Evolutionary conservation across 2,888 invertebrate genomes (phyloP).

Genomic region (Brachynemurus nebulosus): DNA sequence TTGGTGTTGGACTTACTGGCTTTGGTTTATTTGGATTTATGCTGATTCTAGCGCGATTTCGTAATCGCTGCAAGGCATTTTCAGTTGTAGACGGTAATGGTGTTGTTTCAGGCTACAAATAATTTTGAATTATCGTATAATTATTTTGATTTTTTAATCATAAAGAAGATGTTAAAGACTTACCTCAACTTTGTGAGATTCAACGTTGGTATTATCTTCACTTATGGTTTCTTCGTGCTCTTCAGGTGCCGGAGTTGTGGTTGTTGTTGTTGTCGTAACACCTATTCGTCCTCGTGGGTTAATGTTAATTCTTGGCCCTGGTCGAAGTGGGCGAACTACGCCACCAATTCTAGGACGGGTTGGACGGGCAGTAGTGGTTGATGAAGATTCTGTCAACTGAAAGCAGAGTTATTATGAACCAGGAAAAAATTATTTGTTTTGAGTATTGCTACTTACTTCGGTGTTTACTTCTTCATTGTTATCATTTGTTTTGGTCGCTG

Average conservation of each 20-base stretch:
- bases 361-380: constrained; percentile 20
- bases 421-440: neutral
- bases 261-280: constrained; percentile 32
- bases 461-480: constrained; percentile 12
- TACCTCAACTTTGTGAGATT: constrained; percentile 3
- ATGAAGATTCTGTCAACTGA: neutral
- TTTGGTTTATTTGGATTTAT: constrained; percentile 31
- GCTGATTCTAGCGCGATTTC: constrained; percentile 33
- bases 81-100: constrained; percentile 24
- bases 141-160: too few species aligned
- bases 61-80: constrained; percentile 30
- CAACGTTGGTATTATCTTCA: constrained; percentile 23
- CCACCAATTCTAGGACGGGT: constrained; percentile 30
- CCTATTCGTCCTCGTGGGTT: constrained; percentile 36
- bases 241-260: constrained; percentile 33
- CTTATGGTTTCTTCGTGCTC: constrained; percentile 26
- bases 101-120: constrained; percentile 10
- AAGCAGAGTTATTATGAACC: neutral
- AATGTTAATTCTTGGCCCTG: constrained; percentile 50
- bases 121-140: too few species aligned
- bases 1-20: constrained; percentile 35
- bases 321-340: constrained; percentile 41
- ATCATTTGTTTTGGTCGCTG: constrained; percentile 18
- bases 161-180: too few species aligned
- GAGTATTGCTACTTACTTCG: neutral